phyloP scores from a whole-genome alignment of 92 coral and sea anemone species.

The Scolanthus callimorphus region DNA sequence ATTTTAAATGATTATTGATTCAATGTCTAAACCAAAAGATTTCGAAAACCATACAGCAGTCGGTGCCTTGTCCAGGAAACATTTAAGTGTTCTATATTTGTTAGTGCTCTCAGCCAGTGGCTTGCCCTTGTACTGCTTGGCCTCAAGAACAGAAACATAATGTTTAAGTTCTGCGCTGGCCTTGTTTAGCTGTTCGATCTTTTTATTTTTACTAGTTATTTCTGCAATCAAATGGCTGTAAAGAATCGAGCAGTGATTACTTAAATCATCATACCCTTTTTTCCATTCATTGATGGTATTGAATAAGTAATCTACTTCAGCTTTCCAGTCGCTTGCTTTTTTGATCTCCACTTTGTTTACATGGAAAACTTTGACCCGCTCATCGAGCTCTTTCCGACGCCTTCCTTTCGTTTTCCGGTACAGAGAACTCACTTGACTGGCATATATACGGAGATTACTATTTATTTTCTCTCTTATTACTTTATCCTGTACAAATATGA shows the following conservation, averaged over 20 bases:
- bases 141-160: slow-evolving; percentile 24
- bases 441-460: slow-evolving; percentile 19
- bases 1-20: slow-evolving; percentile 31
- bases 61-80: slow-evolving; percentile 51
- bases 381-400: too few relatives aligned
- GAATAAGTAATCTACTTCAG: slow-evolving; percentile 15
- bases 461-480: slow-evolving; percentile 30
- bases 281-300: slow-evolving; percentile 15
- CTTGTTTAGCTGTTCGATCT: background rate
- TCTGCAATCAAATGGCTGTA: slow-evolving; percentile 2
- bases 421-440: slow-evolving; percentile 26
- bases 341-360: slow-evolving; percentile 35
- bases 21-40: slow-evolving; percentile 51
- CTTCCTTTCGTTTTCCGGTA: too few relatives aligned
- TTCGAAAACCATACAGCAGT: slow-evolving; percentile 67
- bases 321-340: slow-evolving; percentile 22
- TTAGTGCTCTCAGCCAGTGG: slow-evolving; percentile 35
- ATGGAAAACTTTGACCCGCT: slow-evolving; percentile 34
- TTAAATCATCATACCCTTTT: slow-evolving; percentile 8
- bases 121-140: slow-evolving; percentile 31
- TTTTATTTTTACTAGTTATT: background rate
- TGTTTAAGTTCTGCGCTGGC: slow-evolving; percentile 12
- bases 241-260: slow-evolving; percentile 1
- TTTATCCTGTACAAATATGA: slow-evolving; percentile 33
- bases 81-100: slow-evolving; percentile 55